phyloP scores from a whole-genome alignment of 1,140 invertebrate species.

The Leptopilina boulardi region DNA sequence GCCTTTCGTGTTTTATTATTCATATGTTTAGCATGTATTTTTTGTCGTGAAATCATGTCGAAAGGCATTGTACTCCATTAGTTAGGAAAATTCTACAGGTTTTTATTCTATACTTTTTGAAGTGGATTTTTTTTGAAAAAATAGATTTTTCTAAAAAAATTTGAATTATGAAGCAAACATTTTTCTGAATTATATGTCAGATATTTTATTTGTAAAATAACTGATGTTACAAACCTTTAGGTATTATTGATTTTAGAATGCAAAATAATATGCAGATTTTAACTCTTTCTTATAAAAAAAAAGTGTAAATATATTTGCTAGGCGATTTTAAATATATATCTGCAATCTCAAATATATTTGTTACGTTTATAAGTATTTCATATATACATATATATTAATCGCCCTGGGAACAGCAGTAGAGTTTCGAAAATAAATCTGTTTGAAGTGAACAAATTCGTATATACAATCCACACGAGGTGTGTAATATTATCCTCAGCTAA shows the following conservation, averaged over 20 bases:
- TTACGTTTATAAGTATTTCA: slow-evolving; percentile 18
- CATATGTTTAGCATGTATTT: background rate
- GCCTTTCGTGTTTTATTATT: background rate
- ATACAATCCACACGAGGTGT: background rate
- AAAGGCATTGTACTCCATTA: background rate
- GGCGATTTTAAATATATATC: background rate
- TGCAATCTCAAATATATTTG: background rate
- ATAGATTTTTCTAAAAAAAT: too few relatives aligned
- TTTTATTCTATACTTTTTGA: too few relatives aligned
- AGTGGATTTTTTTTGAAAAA: too few relatives aligned
- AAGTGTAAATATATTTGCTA: background rate
- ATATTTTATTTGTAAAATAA: background rate
- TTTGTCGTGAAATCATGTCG: background rate
- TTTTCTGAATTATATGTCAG: too few relatives aligned
- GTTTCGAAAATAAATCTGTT: slow-evolving; percentile 56
- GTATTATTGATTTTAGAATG: slow-evolving; percentile 2
- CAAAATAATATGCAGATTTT: slow-evolving; percentile 1
- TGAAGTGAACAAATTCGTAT: background rate
- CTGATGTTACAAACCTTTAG: background rate
- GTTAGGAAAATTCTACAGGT: background rate
- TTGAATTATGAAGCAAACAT: too few relatives aligned
- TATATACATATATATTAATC: too few relatives aligned
- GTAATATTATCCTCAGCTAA: background rate
- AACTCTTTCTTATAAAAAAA: background rate
- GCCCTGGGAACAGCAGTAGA: slow-evolving; percentile 15